phyloP scores from a whole-genome alignment of 2,797 vertebrate genomes.

The Lateolabrax maculatus region DNA sequence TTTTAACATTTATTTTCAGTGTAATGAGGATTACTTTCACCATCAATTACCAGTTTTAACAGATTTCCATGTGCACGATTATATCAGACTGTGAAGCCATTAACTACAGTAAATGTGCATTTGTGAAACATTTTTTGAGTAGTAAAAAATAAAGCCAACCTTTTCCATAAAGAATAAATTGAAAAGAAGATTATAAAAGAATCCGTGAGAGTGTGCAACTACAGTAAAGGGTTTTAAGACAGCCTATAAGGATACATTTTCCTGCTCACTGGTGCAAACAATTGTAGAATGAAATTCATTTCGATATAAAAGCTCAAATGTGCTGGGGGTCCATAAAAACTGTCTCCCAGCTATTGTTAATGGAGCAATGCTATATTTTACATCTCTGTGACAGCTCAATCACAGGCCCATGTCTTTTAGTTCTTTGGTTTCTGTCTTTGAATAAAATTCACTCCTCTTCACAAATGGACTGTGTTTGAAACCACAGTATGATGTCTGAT shows the following conservation, averaged over 20 bases:
- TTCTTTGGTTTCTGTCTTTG: slow-evolving; percentile 34
- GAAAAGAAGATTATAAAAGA: slow-evolving; percentile 44
- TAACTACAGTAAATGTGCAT: neutral
- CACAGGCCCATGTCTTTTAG: slow-evolving; percentile 16
- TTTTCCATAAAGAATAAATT: slow-evolving; percentile 36
- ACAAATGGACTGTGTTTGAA: slow-evolving; percentile 14
- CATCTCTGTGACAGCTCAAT: slow-evolving; percentile 58
- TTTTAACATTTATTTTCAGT: neutral
- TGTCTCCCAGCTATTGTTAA: slow-evolving; percentile 48
- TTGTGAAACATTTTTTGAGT: neutral
- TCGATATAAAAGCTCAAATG: slow-evolving; percentile 59
- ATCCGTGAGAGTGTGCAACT: slow-evolving; percentile 31
- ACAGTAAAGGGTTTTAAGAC: slow-evolving; percentile 46
- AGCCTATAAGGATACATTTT: slow-evolving; percentile 60
- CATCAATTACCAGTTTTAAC: neutral
- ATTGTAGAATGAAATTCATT: slow-evolving; percentile 59
- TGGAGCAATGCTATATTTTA: slow-evolving; percentile 45
- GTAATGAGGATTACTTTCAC: neutral
- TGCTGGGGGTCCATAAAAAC: slow-evolving; percentile 47
- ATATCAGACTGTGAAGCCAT: neutral
- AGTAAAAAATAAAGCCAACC: slow-evolving; percentile 9
- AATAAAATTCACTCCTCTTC: slow-evolving; percentile 7
- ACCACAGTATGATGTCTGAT: slow-evolving; percentile 2
- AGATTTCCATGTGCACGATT: neutral
- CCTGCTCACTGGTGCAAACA: slow-evolving; percentile 68